Base-by-base conservation (phyloP, 2,113 vertebrate genomes). In the Rhegmatorhina hoffmannsi region DNA sequence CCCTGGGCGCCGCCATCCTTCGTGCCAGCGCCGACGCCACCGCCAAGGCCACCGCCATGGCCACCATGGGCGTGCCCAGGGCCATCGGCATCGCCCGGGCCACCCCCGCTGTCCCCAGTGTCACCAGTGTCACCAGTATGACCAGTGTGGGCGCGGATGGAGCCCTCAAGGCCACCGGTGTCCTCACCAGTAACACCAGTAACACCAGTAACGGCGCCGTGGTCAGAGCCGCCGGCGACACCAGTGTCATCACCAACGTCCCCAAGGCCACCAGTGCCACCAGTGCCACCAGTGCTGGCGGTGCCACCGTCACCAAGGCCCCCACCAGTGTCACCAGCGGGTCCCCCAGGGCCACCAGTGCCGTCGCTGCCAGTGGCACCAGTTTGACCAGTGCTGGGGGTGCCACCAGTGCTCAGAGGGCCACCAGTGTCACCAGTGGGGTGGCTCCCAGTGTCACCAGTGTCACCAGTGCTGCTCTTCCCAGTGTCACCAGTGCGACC, bases 281-380 rank as follows among this genome's bases (percentile, higher is more conserved):
- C 34, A 60, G 59, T 10, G 14, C 10, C 3, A 26, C 34, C 58
- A 62, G 25, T 38, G 25, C 7, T n/a, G n/a, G n/a, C n/a, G n/a
- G n/a, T n/a, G n/a, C n/a, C n/a, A n/a, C n/a, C n/a, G n/a, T n/a
- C 5, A 4, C 31, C 53, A 19, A 2, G 8, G 11, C 10, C 7
- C 10, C 15, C 36, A 13, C 38, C 38, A 38, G 38, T 38, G 38
- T 18, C 10, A 4, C 26, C 36, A 2, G 26, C 13, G 17, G 8
- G 38, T 38, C 16, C 25, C 24, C 34, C 24, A 28, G 59, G 9
- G 58, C 2, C 24, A 26, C 34, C 59, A 28, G 59, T 38, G 36
- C 11, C 18, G 10, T 29, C 55, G 33, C 3, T 3, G 21, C 63
- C 43, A 64, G 28, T 21, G 12, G 3, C 7, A 15, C 20, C 40